A percentile compares a stretch with the other conserved stretches of the same genome.
These are phyloP conservation scores for Lerema accius DNA, from an alignment of 1,140 invertebrate genomes.

Conservation along the genomic window DNA sequence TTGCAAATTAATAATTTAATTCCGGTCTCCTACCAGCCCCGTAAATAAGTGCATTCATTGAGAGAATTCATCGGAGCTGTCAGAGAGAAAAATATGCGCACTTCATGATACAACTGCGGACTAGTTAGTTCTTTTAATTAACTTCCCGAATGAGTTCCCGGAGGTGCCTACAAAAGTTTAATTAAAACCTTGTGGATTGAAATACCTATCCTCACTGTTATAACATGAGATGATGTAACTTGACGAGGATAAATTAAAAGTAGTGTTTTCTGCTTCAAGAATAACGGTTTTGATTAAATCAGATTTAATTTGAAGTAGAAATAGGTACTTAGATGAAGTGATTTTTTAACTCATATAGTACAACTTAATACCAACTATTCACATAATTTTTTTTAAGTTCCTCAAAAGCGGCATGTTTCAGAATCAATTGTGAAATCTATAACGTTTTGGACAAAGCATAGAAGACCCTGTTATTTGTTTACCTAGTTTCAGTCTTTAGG, in stretches of 20 bases:
- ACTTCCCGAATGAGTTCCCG: slow-evolving; percentile 20
- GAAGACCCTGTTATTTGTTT: too few relatives aligned
- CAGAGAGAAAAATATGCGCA: slow-evolving; percentile 14
- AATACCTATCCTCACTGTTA: slow-evolving; percentile 49
- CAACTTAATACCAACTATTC: too few relatives aligned
- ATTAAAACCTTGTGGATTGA: slow-evolving; percentile 63
- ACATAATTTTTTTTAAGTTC: too few relatives aligned
- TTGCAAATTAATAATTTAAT: too few relatives aligned
- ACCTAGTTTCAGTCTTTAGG: too few relatives aligned
- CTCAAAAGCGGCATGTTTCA: too few relatives aligned
- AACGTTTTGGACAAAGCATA: too few relatives aligned
- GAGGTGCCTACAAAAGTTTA: slow-evolving; percentile 48
- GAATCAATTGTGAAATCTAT: too few relatives aligned
- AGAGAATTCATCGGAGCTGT: not conserved
- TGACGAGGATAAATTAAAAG: slow-evolving; percentile 21
- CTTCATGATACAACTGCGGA: slow-evolving; percentile 22
- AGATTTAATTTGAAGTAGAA: too few relatives aligned
- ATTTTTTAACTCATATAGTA: too few relatives aligned
- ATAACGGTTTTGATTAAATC: not conserved
- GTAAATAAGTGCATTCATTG: not conserved
- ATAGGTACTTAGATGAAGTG: too few relatives aligned
- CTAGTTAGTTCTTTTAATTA: slow-evolving; percentile 33
- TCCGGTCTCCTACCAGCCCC: too few relatives aligned
- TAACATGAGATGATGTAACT: slow-evolving; percentile 26
- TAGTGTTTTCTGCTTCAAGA: not conserved